These are phyloP conservation scores for Neolamprologus sp. DNA, from an alignment of 2,113 vertebrate species.

Conservation along the genomic window DNA sequence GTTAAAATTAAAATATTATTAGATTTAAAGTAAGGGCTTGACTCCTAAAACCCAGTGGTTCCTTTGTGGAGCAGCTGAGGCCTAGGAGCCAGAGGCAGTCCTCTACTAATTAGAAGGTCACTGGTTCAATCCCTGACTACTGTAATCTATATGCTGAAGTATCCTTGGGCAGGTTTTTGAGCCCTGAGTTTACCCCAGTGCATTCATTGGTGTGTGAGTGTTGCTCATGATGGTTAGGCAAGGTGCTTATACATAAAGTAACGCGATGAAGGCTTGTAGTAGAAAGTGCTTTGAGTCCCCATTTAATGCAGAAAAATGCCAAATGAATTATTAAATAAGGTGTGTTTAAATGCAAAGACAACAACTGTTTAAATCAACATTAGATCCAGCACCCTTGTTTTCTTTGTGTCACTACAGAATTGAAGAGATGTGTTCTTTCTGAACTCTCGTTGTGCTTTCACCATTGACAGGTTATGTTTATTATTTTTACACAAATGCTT, in stretches of 20 bases:
- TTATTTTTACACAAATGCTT: constrained; percentile 40
- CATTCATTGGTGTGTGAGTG: not conserved
- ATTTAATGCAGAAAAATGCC: not conserved
- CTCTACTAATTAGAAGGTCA: not conserved
- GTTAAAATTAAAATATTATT: not conserved
- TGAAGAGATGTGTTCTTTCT: not conserved
- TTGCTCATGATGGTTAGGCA: not conserved
- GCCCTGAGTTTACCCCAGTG: not conserved
- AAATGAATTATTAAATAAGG: not conserved
- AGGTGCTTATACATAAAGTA: not conserved
- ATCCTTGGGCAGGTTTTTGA: not conserved
- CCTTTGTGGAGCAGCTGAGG: not conserved
- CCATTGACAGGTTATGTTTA: constrained; percentile 33
- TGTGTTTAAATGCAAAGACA: not conserved
- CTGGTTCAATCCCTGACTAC: not conserved
- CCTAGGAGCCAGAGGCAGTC: not conserved
- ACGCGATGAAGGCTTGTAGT: not conserved
- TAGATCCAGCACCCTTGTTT: not conserved
- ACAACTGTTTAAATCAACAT: not conserved
- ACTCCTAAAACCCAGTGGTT: not conserved
- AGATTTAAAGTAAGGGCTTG: not conserved
- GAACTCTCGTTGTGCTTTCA: not conserved
- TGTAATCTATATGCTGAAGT: not conserved
- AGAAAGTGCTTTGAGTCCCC: not conserved
- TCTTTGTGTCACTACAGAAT: not conserved